These are phyloP conservation scores for Rhabdornis inornatus DNA, from an alignment of 2,113 vertebrate species.

Conservation along the genomic window DNA sequence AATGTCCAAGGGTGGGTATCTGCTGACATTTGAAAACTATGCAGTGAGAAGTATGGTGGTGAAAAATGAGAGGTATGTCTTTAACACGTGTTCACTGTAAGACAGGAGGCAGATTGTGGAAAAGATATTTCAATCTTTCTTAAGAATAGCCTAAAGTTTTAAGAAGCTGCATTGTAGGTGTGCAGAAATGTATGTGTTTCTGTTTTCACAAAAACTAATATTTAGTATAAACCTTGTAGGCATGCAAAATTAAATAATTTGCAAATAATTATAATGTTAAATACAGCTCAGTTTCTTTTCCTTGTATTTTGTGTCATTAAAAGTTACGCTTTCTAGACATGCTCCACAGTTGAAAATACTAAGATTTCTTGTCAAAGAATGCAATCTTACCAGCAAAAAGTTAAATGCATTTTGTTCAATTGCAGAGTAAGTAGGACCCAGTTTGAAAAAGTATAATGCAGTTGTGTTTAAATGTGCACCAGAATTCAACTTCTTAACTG, in stretches of 20 bases:
- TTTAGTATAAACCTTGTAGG: background rate
- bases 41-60: constrained; percentile 40
- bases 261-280: background rate
- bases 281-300: background rate
- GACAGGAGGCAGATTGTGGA: constrained; percentile 41
- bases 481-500: background rate
- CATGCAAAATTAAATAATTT: background rate
- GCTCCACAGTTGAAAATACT: background rate
- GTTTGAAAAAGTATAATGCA: background rate
- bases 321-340: background rate
- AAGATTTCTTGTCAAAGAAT: background rate
- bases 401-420: background rate
- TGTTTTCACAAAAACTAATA: background rate
- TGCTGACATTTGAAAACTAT: constrained; percentile 51
- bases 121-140: constrained; percentile 30
- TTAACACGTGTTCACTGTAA: constrained; percentile 30
- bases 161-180: background rate
- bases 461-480: background rate
- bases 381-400: background rate
- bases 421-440: background rate
- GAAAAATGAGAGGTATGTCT: constrained; percentile 31
- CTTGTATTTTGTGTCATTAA: background rate
- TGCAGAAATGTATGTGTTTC: background rate
- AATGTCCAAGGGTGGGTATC: constrained; percentile 45
- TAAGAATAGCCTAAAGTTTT: constrained; percentile 5